These are phyloP conservation scores for Otus sunia DNA, from an alignment of 2,113 vertebrate species.

Conservation along the genomic window DNA sequence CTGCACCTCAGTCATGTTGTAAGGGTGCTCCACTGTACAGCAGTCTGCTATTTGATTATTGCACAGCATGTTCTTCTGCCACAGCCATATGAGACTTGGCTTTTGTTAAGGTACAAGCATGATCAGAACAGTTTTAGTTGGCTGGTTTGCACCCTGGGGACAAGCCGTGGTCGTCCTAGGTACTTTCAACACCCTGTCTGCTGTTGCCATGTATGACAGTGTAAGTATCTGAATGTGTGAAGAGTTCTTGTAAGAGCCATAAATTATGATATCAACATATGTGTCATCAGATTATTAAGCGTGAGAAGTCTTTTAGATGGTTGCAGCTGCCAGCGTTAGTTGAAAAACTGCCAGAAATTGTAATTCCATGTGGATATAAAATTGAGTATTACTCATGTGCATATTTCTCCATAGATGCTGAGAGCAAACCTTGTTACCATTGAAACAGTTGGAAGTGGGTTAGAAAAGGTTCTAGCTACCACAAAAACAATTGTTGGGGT, in stretches of 20 bases:
- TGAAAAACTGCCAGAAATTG: conserved; percentile 16
- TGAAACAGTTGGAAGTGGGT: neutral
- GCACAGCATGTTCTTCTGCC: fast-evolving
- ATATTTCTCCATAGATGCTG: neutral
- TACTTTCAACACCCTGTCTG: conserved; percentile 80
- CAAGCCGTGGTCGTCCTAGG: neutral
- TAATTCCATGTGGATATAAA: neutral
- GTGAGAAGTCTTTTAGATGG: neutral
- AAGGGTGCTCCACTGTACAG: neutral
- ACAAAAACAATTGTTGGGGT: neutral
- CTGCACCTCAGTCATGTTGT: neutral
- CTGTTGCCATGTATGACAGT: conserved; percentile 74
- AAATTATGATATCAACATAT: conserved; percentile 10
- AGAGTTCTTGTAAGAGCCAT: conserved; percentile 14
- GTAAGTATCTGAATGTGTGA: conserved; percentile 43
- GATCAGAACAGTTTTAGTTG: neutral
- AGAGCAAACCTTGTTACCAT: neutral
- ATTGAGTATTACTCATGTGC: neutral
- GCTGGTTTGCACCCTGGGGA: conserved; percentile 8
- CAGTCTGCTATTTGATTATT: neutral
- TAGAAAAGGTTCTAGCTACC: neutral
- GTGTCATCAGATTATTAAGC: conserved; percentile 44
- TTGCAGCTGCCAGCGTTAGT: neutral
- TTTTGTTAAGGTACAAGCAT: neutral
- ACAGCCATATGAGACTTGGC: neutral